phyloP scores from a whole-genome alignment of 37 sponge, comb jelly and placozoan species.

The Haliclona indistincta region DNA sequence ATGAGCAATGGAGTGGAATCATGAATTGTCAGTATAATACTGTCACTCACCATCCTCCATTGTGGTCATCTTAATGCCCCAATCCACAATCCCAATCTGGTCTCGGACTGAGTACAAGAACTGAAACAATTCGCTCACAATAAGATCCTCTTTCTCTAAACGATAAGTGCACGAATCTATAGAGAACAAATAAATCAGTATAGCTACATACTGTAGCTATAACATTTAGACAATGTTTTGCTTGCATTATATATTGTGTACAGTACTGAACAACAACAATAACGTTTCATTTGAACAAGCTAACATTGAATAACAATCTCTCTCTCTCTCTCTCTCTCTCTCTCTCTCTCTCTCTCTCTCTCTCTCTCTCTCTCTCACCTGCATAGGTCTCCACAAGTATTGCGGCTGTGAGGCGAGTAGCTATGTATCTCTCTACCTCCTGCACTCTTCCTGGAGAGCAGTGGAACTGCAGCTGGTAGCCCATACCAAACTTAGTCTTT shows the following conservation, averaged over 20 bases:
- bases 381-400: constrained; percentile 69
- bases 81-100: constrained; percentile 67
- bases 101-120: constrained; percentile 27
- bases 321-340: constrained; percentile 41
- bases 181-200: neutral
- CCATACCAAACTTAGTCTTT: constrained; percentile 76
- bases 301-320: neutral
- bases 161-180: constrained; percentile 54
- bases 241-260: neutral
- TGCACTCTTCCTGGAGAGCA: neutral
- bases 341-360: too few species aligned
- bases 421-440: constrained; percentile 58
- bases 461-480: constrained; percentile 69
- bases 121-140: constrained; percentile 74
- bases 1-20: too few species aligned
- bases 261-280: too few species aligned
- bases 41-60: constrained; percentile 86
- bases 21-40: too few species aligned
- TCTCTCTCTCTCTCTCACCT: constrained; percentile 51
- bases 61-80: constrained; percentile 86
- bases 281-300: too few species aligned
- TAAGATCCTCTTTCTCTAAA: constrained; percentile 51
- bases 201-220: too few species aligned
- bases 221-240: neutral
- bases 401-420: constrained; percentile 23